Evolutionary conservation across 2,797 vertebrate species (phyloP), one percentile per base, ranked within the genome.

Genomic region (Ammospiza maritima): DNA sequence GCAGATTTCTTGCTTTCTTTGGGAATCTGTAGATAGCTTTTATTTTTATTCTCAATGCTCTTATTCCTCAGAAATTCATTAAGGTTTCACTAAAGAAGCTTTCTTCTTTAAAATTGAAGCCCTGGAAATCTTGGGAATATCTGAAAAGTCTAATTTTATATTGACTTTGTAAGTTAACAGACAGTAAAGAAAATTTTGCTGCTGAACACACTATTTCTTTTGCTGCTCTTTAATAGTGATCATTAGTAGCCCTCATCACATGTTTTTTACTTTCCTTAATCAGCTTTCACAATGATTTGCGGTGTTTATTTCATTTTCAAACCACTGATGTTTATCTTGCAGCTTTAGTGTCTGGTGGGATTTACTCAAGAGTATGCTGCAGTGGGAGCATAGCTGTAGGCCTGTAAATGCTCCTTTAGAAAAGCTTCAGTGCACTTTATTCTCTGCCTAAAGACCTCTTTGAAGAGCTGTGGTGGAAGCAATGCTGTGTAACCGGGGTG

Each of bases 231-330:
- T 69, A 60, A 61, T 67, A 77, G 69, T 42, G 32, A 66, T 79
- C 51, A 23, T 83, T 74, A 88, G 65, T 74, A 86, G 75, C 42
- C 34, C 36, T 82, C 3, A 3, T 86, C 27, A 47, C 42, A 3
- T 48, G 18, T 67, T 80, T 89, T 88, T 95, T 74, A 29, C 58
- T 86, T 88, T 78, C 42, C 34, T 75, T 94, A 90, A 93, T 93
- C 66, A 88, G 80, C 70, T 91, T 86, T 93, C 74, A 78, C 70
- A 90, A 78, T 95, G 74, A 92, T 94, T 93, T 93, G 77, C 8
- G 1, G 54, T 75, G 73, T 94, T 94, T 94, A 48, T 94, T 91
- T 91, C 58, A 40, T 79, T 92, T 82, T 94, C 89, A 92, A 92
- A 36, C 62, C 74, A 89, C 64, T 47, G n/a, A 44, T 89, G 73